phyloP scores from a whole-genome alignment of 2,797 vertebrate genomes.

The Sebastes alutus region DNA sequence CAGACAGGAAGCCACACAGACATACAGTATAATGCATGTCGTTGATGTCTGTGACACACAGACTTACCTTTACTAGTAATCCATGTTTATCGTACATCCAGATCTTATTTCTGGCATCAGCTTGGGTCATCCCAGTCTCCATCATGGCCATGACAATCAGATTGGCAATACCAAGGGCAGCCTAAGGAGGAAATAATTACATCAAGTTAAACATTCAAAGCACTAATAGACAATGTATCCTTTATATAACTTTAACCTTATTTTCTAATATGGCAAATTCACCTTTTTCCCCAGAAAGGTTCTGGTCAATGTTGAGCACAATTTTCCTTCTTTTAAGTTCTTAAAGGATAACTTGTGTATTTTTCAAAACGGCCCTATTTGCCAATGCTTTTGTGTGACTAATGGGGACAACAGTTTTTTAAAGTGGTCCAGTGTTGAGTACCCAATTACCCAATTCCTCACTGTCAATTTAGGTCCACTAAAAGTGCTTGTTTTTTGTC shows the following conservation, averaged over 20 bases:
- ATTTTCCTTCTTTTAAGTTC: background rate
- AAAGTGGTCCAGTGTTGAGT: background rate
- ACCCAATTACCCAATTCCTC: background rate
- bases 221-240: background rate
- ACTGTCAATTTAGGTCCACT: background rate
- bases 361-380: too few species aligned
- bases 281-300: background rate
- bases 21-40: background rate
- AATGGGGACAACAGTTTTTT: background rate
- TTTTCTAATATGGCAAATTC: background rate
- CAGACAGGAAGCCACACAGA: slow-evolving; percentile 45
- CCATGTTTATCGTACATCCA: slow-evolving; percentile 97
- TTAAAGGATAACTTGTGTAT: background rate
- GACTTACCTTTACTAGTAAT: slow-evolving; percentile 89
- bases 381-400: background rate
- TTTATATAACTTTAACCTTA: background rate
- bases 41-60: background rate
- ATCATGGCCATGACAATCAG: slow-evolving; percentile 97
- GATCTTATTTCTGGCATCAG: slow-evolving; percentile 87
- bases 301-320: background rate
- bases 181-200: slow-evolving; percentile 74
- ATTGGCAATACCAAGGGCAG: slow-evolving; percentile 95
- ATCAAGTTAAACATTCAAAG: background rate
- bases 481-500: too few species aligned
- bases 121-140: slow-evolving; percentile 85